Evolutionary conservation across 2,113 vertebrate genomes (phyloP), one percentile per base, ranked within the genome.

Genomic region (Neodontobutis hainanensis): DNA sequence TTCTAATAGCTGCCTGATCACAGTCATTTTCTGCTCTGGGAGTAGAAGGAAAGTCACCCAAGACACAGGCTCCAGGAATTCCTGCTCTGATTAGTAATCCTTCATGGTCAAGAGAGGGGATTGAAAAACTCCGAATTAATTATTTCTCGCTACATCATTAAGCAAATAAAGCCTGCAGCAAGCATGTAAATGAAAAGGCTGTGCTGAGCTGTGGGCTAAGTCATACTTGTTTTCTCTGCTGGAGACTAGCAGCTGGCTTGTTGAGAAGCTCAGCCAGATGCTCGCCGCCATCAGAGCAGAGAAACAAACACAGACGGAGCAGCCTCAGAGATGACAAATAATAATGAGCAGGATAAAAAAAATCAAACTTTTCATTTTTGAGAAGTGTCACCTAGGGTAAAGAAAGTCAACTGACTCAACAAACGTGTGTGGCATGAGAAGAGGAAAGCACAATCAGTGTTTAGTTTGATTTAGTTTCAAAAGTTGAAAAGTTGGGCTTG

Each of bases 161-260:
- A 80, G 75, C 72, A 84, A 78, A 84, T 56, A 84, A 65, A 77
- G 77, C 81, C 75, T 73, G 45, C 45, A 71, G 81, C 77, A 14
- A 62, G 72, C 50, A 44, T 75, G 72, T 70, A 72, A 75, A 78
- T 80, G 68, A 77, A 76, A 78, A 61, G 42, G 65, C 66, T 51
- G 68, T 50, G 57, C 8, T 27, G 69, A 53, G 87, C 75, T 50
- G 52, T 36, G 61, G 62, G 75, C 76, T 36, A 45, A 8, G 43
- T 71, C 69, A 74, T 69, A 77, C 64, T 69, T 71, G 78, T 65
- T 73, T 16, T 62, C 69, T 57, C 70, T 32, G 63, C 50, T 55
- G 68, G 66, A 80, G 68, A 84, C 48, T 8, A 84, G 85, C 88
- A 88, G 79, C 84, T 85, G 88, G 81, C 74, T 75, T 57, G 63